Evolutionary conservation across 2,797 vertebrate genomes (phyloP), one percentile per base, ranked within the genome.

Genomic region (Sebastolobus alascanus): DNA sequence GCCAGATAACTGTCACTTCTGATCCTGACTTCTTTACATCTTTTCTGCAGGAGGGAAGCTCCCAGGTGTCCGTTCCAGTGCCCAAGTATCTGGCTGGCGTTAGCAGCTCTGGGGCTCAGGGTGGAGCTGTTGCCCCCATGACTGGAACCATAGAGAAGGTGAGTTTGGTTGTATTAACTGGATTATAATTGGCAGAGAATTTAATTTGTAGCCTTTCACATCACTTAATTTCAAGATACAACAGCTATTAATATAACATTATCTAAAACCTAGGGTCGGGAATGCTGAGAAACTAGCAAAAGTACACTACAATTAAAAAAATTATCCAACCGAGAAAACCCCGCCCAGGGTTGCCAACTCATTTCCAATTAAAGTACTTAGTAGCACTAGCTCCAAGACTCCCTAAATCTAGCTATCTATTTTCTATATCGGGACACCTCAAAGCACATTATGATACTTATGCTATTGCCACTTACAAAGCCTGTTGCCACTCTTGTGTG

Each of bases 121-220:
- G 96, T 1, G 96, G 96, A 13, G 93, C 98, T 0, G 79, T 97
- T 54, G 98, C 98, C 0, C 98, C 98, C 58, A 99, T 99, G 98
- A 97, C 98, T 0, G 98, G 98, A 81, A 99, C 98, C 37, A 96
- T 99, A 71, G 98, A 99, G 93, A 99, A 99, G 98, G 98, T 99
- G 90, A 61, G 60, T 67, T 38, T 22, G 6, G 37, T 40, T 25
- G 0, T 43, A 0, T 40, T 38, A 20, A n/a, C 1, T 33, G 27
- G 0, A 58, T 46, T n/a, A 8, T 14, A 33, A 27, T 3, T 5
- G 5, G 5, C 2, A 8, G 25, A 37, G 20, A 16, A 3, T 52
- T 22, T 2, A 14, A 37, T 37, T 66, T 14, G 40, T 31, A 64
- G 22, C 14, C 22, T 25, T 40, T 73, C 31, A 38, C 4, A 31